These are phyloP conservation scores for Sparus aurata DNA, from an alignment of 2,797 vertebrate species.

Conservation along the genomic window DNA sequence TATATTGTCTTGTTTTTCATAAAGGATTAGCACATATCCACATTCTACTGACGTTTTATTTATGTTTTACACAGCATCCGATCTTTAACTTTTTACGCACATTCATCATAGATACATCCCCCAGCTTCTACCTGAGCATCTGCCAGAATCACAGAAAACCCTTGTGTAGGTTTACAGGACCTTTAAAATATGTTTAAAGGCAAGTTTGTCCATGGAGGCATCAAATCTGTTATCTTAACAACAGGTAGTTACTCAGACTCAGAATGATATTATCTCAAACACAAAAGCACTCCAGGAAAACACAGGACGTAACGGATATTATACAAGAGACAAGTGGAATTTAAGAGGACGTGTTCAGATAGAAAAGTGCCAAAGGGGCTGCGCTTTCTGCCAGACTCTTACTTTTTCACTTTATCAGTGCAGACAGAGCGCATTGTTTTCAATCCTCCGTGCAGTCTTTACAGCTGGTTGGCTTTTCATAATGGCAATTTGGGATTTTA, in stretches of 20 bases:
- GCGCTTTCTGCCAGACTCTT: not conserved
- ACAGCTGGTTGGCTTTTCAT: conserved; percentile 21
- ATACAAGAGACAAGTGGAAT: not conserved
- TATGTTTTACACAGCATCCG: no score
- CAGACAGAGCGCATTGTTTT: conserved; percentile 20
- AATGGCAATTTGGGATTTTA: conserved; percentile 34
- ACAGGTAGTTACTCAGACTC: no score
- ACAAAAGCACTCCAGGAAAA: not conserved
- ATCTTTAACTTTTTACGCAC: no score
- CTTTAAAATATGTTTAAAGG: not conserved
- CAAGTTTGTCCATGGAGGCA: not conserved
- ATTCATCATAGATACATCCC: no score
- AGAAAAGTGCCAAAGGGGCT: not conserved
- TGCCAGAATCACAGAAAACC: not conserved
- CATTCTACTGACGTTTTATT: no score
- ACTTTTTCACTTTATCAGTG: conserved; percentile 17
- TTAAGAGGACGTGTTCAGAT: conserved; percentile 15
- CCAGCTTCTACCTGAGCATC: not conserved
- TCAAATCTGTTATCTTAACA: not conserved
- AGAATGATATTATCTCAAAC: no score
- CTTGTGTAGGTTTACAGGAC: not conserved
- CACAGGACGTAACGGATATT: not conserved
- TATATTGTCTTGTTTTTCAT: no score
- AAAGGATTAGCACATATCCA: no score
- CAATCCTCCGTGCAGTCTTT: conserved; percentile 4